These are phyloP conservation scores for Anolis sagrei DNA, from an alignment of 2,113 vertebrate species.

Conservation along the genomic window DNA sequence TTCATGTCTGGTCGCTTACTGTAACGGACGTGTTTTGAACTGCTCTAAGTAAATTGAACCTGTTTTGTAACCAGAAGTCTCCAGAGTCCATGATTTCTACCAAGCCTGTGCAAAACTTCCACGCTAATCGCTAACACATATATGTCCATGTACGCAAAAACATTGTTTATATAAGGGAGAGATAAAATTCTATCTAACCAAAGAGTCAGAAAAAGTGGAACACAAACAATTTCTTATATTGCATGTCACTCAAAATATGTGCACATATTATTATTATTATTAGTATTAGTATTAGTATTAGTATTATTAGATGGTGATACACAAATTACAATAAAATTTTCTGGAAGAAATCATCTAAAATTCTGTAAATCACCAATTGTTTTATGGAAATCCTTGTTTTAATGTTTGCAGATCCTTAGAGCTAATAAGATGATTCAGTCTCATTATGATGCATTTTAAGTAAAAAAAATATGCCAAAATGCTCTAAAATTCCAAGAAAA, in stretches of 20 bases:
- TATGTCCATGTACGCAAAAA: neutral
- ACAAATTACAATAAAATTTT: neutral
- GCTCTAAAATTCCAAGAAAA: neutral
- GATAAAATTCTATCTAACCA: neutral
- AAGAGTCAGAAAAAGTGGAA: neutral
- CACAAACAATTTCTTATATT: no score
- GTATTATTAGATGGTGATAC: neutral
- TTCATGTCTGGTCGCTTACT: no score
- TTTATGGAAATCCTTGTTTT: conserved; percentile 1
- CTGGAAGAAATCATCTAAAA: neutral
- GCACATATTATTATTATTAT: neutral
- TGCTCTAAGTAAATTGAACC: no score
- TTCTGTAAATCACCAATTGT: neutral
- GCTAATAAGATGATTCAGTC: conserved; percentile 23
- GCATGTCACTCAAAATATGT: neutral
- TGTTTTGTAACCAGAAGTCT: no score
- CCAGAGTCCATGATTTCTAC: no score
- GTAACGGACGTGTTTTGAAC: no score
- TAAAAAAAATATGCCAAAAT: conserved; percentile 40
- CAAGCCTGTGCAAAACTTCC: no score
- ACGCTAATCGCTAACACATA: no score
- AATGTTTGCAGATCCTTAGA: conserved; percentile 13
- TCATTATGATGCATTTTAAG: conserved; percentile 18
- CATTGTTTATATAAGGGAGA: neutral
- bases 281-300: no score